A percentile compares a stretch with the other conserved stretches of the same genome.
phyloP scores from a whole-genome alignment of 2,888 invertebrate species.

The Monoplex corrugatus region DNA sequence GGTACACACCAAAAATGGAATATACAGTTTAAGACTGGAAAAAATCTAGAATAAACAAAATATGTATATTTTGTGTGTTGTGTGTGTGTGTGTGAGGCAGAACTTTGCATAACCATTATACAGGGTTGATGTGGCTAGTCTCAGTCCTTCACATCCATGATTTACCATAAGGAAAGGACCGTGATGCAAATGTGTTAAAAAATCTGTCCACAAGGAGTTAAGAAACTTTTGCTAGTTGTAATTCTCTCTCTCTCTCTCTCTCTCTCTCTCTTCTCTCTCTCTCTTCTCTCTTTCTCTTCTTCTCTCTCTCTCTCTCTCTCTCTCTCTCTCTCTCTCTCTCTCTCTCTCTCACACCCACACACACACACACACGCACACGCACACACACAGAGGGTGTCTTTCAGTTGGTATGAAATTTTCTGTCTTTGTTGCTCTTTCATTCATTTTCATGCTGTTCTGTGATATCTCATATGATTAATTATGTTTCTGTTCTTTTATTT shows the following conservation, averaged over 20 bases:
- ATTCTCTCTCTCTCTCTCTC: neutral
- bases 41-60: no score
- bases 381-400: neutral
- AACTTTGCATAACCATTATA: neutral
- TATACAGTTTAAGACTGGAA: no score
- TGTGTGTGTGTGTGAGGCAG: neutral
- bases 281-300: neutral
- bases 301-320: constrained; percentile 8
- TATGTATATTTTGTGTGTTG: no score
- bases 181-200: neutral
- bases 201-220: neutral
- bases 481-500: no score
- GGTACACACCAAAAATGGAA: no score
- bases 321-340: constrained; percentile 8
- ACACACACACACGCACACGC: neutral
- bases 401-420: no score
- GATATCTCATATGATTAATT: no score
- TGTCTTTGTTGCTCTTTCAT: no score
- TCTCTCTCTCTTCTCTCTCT: neutral
- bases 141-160: neutral
- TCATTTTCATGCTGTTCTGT: no score
- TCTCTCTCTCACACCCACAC: no score
- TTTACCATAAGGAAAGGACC: neutral
- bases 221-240: neutral
- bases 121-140: neutral